phyloP scores from a whole-genome alignment of 2,797 vertebrate species.

The Cyclopterus lumpus region DNA sequence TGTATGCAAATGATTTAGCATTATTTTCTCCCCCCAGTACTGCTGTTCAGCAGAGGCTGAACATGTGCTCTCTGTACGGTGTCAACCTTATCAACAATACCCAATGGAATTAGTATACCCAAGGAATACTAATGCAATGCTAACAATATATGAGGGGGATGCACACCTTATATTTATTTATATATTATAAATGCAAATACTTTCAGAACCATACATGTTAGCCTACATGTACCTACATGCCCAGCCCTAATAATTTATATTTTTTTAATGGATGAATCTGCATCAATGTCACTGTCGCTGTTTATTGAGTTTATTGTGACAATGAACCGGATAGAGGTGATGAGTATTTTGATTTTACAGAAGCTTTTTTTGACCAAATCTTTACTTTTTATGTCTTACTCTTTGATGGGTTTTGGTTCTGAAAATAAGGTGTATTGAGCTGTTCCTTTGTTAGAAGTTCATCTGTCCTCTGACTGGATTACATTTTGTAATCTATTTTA shows the following conservation, averaged over 20 bases:
- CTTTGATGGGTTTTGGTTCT: background rate
- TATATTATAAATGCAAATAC: background rate
- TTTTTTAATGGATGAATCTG: too few species aligned
- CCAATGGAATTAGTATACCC: too few species aligned
- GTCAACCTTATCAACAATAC: slow-evolving; percentile 9
- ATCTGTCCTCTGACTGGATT: background rate
- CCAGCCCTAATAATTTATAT: background rate
- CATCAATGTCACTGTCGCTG: too few species aligned
- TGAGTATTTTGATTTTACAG: slow-evolving; percentile 15
- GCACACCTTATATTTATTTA: background rate
- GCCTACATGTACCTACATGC: background rate
- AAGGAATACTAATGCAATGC: background rate
- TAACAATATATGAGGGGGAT: slow-evolving; percentile 5
- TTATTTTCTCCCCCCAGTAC: background rate
- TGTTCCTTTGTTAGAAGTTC: background rate
- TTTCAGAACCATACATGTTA: background rate
- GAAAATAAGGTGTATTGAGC: background rate
- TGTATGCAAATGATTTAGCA: background rate
- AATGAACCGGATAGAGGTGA: background rate
- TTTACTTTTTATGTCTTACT: too few species aligned
- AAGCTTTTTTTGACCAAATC: too few species aligned
- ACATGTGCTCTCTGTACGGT: background rate
- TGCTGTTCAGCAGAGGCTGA: background rate
- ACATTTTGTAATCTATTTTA: slow-evolving; percentile 38
- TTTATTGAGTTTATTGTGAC: slow-evolving; percentile 11